Base-by-base conservation (phyloP, 1,140 invertebrate genomes). In the Plutomurus gul region DNA sequence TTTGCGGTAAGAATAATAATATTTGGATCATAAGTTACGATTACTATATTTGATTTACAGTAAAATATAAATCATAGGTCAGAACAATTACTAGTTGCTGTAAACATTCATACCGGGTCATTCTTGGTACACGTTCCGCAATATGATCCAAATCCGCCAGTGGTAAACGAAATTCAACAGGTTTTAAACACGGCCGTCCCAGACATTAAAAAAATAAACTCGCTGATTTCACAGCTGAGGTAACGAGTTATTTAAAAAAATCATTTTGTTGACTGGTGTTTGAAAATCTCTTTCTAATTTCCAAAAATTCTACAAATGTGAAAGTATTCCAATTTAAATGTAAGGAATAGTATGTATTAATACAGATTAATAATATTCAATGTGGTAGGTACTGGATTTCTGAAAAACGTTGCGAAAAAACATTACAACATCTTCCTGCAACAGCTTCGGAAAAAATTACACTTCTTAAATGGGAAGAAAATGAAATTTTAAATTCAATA, bases 31-130 rank as follows among this genome's bases (percentile, higher is more conserved):
- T 36, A 73, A 18, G 1, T 36, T 49, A 73, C 22, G n/a, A 76
- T 76, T 73, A 72, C 30, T 6, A 72, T 72, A 7, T 72, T 8
- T 72, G 6, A 20, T 11, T 11, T 25, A n/a, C 46, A 13, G 37
- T 36, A 1, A 33, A 27, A n/a, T 51, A 56, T 40, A 20, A 7
- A 30, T 40, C 75, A 13, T 37, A 89, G 93, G 81, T 96, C 96
- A 0, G 96, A 99, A 86, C 92, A 95, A 85, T 89, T 98, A 78
- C 88, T 97, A 37, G 92, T 98, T 20, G 94, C 95, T 46, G 94
- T 98, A 37, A 96, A 98, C 85, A 96, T 95, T 47, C 95, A 97
- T 85, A 95, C 94, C n/a, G 97, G 96, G 5, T 92, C 93, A 86
- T 89, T 96, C 78, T 91, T 93, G 43, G 95, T 94, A 83, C 95